phyloP scores from a whole-genome alignment of 2,888 invertebrate species.

The Hirudinaria manillensis region DNA sequence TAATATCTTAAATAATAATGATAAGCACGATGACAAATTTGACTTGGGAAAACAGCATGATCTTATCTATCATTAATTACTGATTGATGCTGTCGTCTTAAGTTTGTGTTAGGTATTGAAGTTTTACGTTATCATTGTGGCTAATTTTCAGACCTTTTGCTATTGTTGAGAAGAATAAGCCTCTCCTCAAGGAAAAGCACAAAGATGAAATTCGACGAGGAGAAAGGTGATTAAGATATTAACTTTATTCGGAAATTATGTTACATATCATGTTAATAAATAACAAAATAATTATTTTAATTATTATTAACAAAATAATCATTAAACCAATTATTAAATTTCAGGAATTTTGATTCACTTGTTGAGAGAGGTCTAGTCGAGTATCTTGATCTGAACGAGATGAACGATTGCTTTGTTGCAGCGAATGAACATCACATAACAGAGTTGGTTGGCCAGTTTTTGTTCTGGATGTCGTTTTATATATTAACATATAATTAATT shows the following conservation, averaged over 20 bases:
- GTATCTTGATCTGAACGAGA: slow-evolving; percentile 96
- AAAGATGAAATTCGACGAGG: slow-evolving; percentile 66
- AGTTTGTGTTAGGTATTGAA: no score
- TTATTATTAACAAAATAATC: background rate
- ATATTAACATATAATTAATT: no score
- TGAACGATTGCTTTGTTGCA: slow-evolving; percentile 89
- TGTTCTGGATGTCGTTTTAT: no score
- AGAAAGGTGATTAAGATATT: slow-evolving; percentile 42
- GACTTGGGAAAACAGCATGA: no score
- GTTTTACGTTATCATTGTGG: slow-evolving; percentile 17
- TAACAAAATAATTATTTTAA: background rate
- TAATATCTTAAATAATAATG: no score
- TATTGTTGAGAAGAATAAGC: slow-evolving; percentile 74
- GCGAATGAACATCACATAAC: slow-evolving; percentile 77
- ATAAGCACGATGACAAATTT: no score
- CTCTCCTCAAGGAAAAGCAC: slow-evolving; percentile 72
- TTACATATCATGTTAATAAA: no score
- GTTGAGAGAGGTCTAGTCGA: slow-evolving; percentile 86
- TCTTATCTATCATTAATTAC: no score
- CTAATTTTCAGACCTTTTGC: slow-evolving; percentile 71
- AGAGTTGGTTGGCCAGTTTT: slow-evolving; percentile 42
- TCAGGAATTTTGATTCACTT: slow-evolving; percentile 71
- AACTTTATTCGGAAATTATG: no score
- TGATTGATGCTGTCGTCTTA: no score
- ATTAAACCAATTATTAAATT: background rate